Evolutionary conservation across 2,113 vertebrate species (phyloP).

Genomic region (Pelmatolapia mariae): DNA sequence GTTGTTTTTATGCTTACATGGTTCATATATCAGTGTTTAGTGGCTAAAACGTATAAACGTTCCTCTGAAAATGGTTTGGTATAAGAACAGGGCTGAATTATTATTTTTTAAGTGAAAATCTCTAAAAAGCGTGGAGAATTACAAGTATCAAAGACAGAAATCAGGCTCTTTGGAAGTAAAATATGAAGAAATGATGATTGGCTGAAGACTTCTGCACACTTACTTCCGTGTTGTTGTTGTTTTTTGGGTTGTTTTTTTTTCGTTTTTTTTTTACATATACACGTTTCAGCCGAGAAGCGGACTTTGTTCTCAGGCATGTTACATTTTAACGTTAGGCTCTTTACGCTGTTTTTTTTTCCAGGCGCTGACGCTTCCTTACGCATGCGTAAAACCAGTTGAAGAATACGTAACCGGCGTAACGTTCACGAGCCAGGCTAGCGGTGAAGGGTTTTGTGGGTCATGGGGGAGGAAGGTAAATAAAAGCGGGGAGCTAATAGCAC

Average conservation of each 20-base stretch:
- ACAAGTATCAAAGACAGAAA: background rate
- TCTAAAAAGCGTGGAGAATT: background rate
- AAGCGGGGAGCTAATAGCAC: background rate
- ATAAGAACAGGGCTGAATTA: background rate
- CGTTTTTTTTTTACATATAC: background rate
- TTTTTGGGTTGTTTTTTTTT: too few relatives aligned
- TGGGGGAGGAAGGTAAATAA: conserved; percentile 67
- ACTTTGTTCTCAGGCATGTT: background rate
- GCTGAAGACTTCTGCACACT: background rate
- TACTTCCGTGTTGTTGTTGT: background rate
- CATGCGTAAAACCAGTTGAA: conserved; percentile 25
- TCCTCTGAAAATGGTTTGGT: background rate
- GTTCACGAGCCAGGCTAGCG: background rate
- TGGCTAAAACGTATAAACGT: background rate
- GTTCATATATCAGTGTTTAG: background rate
- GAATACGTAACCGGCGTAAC: conserved; percentile 39
- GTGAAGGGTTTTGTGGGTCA: conserved; percentile 56
- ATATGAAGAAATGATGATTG: background rate
- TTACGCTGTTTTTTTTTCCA: accelerated
- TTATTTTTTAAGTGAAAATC: background rate
- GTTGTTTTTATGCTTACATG: background rate
- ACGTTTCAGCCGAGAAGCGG: background rate
- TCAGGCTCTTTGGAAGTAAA: background rate
- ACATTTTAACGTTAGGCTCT: background rate
- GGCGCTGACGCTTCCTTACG: background rate